A percentile compares a stretch with the other conserved stretches of the same genome.
phyloP scores from a whole-genome alignment of 2,797 vertebrate species.

The Poecilia wingei region DNA sequence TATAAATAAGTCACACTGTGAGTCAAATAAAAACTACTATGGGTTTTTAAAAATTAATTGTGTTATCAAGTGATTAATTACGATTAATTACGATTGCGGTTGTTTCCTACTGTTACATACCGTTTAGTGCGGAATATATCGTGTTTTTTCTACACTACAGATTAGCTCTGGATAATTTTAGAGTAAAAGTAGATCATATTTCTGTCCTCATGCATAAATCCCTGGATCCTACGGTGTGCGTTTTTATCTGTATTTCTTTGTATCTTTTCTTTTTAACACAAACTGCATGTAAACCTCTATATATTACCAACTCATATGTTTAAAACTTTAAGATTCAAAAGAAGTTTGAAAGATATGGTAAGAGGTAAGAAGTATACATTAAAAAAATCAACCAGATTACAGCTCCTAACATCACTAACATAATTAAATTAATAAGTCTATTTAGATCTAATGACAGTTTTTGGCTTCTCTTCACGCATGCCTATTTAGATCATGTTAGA shows the following conservation, averaged over 20 bases:
- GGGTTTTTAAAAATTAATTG: neutral
- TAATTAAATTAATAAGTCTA: neutral
- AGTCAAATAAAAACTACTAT: neutral
- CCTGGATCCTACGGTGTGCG: neutral
- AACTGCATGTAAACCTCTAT: neutral
- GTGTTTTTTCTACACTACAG: neutral
- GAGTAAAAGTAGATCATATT: neutral
- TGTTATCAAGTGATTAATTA: neutral
- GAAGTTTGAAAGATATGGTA: too few relatives aligned
- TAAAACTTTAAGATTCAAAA: neutral
- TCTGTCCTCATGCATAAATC: neutral
- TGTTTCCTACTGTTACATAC: neutral
- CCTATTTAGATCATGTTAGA: neutral
- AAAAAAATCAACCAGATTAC: neutral
- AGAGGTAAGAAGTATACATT: neutral
- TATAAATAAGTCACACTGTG: neutral
- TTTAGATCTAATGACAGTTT: neutral
- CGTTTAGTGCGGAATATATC: neutral
- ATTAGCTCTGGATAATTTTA: neutral
- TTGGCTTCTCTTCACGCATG: neutral
- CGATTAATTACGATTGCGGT: neutral
- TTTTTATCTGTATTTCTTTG: neutral
- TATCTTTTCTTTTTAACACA: neutral
- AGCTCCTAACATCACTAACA: neutral
- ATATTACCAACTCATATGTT: neutral